Evolutionary conservation across 1,140 invertebrate species (phyloP), one percentile per base, ranked within the genome.

Genomic region (Ephestia elutella): DNA sequence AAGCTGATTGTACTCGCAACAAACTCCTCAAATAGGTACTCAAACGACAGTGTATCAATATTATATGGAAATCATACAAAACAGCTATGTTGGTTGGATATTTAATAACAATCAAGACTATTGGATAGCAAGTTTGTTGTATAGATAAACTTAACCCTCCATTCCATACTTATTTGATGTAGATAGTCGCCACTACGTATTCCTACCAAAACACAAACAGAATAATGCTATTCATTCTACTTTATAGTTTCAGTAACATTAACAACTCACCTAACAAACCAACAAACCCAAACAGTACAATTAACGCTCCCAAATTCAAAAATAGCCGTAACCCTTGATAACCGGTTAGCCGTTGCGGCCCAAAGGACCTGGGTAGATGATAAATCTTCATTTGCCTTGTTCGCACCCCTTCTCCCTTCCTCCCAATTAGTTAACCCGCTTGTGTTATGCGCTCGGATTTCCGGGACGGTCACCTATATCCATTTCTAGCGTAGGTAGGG

Each of bases 301-400:
- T 44, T 44, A 44, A 44, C 38, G 38, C 38, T 44, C 13, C 32
- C 38, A 60, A 56, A 60, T 60, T 56, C 59, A 60, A 60, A 60
- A 60, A 56, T 60, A 60, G 55, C 54, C 44, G 30, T 58, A 58
- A 55, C 20, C 54, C 54, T 28, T 49, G 59, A 60, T 60, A 60
- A 60, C 59, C 54, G 59, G 59, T 60, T 60, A 60, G 44, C 49
- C 35, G 44, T 49, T 15, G 19, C 28, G 44, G 54, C 59, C 67
- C 70, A 54, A 70, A 82, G 74, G 77, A 80, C 71, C 69, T 17
- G 63, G 62, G 59, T 65, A 59, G 71, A 86, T 87, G 80, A 87
- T 87, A 87, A 87, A 87, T 86, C 84, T 87, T 87, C 81, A 87
- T 87, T 87, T 86, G 80, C 77, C 77, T 75, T 82, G 81, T 84